Evolutionary conservation across 1,140 invertebrate species (phyloP), one percentile per base, ranked within the genome.

Genomic region (Drosophila mayri): DNA sequence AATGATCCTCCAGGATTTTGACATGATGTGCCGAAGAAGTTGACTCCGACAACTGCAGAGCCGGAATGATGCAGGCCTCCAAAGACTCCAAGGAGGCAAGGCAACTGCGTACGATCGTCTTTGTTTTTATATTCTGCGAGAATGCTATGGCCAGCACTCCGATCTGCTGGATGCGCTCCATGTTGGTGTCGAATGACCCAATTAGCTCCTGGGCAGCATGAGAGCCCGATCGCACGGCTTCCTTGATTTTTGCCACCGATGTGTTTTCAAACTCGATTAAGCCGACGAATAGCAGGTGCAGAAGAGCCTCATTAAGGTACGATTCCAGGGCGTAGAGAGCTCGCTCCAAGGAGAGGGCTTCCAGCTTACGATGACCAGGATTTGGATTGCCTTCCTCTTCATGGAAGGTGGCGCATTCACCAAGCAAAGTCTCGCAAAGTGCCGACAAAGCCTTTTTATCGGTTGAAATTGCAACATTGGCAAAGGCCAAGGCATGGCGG

Each of bases 111-210:
- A 92, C 75, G 22, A 88, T 73, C 0, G 91, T 88, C 43, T 80
- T 90, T 0, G 91, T 87, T 52, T 91, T 92, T 8, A 81, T 66
- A 58, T 91, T 76, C 7, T 65, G 55, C 0, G 90, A 79, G 44
- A 91, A 91, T 9, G 90, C 83, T 35, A 91, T 91, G 10, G 90
- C 91, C 65, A 92, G 85, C 4, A 90, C 78, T 16, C 91, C 91
- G n/a, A 92, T 91, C 58, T 92, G 91, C 30, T 83, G 79, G 14
- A 83, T 80, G 12, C 91, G 76, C 62, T 92, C 91, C 35, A 90
- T 78, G 52, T 86, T 92, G 0, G 63, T 57, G 63, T 92, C 91
- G 49, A 92, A 92, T 30, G 85, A 71, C 1, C 40, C 35, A 9
- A 92, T 88, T 0, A 88, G 60, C 8, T 86, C 61, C 14, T 82